Evolutionary conservation across 2,113 vertebrate genomes (phyloP).

Genomic region (Ramphastos sulfuratus): DNA sequence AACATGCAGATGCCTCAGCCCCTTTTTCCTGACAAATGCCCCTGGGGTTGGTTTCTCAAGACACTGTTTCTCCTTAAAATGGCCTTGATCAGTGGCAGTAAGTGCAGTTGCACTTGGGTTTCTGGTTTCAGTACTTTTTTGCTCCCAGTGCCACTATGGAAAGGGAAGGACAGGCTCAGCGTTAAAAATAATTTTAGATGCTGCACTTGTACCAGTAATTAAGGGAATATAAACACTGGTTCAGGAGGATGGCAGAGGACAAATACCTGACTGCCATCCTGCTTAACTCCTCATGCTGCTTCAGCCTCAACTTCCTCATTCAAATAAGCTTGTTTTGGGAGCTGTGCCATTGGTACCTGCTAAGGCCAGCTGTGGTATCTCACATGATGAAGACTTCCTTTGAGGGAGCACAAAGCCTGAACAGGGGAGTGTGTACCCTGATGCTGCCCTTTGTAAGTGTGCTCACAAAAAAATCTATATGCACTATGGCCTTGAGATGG

Average conservation of each 20-base stretch:
- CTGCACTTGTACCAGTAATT: background rate
- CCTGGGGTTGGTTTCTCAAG: background rate
- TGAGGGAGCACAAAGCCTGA: background rate
- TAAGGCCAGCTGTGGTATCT: background rate
- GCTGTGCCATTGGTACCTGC: background rate
- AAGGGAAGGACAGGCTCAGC: background rate
- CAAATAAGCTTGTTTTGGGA: background rate
- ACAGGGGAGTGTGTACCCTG: background rate
- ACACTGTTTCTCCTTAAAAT: background rate
- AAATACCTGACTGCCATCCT: background rate
- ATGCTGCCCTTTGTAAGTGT: background rate
- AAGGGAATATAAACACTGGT: background rate
- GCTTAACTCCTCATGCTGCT: background rate
- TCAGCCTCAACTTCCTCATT: background rate
- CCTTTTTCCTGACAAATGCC: background rate
- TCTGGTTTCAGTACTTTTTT: background rate
- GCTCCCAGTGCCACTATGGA: background rate
- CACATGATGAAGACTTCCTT: background rate
- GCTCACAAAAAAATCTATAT: background rate
- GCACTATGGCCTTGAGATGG: background rate
- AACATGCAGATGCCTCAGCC: slow-evolving; percentile 18
- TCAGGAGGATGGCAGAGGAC: background rate
- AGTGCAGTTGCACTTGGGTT: background rate
- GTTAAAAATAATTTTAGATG: background rate
- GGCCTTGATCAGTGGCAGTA: background rate